phyloP scores from a whole-genome alignment of 2,888 invertebrate species.

The Tetragonisca angustula region DNA sequence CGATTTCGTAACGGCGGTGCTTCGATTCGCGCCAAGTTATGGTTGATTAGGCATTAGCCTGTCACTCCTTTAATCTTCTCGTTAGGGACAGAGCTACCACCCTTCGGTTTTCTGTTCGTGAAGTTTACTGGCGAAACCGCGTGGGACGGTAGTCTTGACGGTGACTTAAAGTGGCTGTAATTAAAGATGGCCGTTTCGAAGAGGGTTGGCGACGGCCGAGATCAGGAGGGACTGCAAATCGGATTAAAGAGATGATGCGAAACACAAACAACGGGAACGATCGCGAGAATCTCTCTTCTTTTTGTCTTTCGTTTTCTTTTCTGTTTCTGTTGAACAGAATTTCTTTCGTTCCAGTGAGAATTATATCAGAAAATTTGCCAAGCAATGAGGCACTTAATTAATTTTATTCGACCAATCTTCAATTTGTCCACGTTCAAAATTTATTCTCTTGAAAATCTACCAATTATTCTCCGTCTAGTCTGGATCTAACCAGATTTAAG shows the following conservation, averaged over 20 bases:
- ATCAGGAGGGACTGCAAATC: slow-evolving; percentile 38
- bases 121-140: slow-evolving; percentile 26
- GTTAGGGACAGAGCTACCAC: slow-evolving; percentile 46
- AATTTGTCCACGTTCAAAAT: too few relatives aligned
- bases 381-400: too few relatives aligned
- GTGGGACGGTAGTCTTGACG: slow-evolving; percentile 43
- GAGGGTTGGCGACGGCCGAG: slow-evolving; percentile 17
- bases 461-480: too few relatives aligned
- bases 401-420: too few relatives aligned
- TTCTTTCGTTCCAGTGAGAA: too few relatives aligned
- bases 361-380: too few relatives aligned
- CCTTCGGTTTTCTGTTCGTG: slow-evolving; percentile 36
- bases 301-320: too few relatives aligned
- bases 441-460: too few relatives aligned
- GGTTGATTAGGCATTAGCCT: slow-evolving; percentile 54
- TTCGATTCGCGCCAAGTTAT: slow-evolving; percentile 17
- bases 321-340: background rate
- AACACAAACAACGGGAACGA: slow-evolving; percentile 45
- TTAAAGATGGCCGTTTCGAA: slow-evolving; percentile 74
- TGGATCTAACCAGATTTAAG: too few relatives aligned
- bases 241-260: slow-evolving; percentile 56
- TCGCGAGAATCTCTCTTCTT: slow-evolving; percentile 15
- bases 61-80: slow-evolving; percentile 61
- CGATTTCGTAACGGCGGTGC: slow-evolving; percentile 13
- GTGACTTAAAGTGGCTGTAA: slow-evolving; percentile 77